Conservation (phyloP, 64 coral and sea anemone species). For the Anthopleura sola region DNA sequence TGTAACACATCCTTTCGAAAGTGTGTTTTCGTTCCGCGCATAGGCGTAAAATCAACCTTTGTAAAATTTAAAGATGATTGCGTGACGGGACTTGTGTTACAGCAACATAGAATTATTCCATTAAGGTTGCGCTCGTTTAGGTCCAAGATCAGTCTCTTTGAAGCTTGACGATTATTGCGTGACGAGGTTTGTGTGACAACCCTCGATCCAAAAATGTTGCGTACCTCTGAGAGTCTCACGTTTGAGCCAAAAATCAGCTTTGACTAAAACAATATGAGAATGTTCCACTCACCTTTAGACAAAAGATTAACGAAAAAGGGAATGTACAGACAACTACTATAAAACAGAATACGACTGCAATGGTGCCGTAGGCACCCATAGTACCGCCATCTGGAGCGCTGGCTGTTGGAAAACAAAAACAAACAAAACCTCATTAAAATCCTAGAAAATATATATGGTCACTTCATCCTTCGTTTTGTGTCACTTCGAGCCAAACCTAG, state of each 20-base stretch:
- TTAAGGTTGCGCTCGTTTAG: not conserved
- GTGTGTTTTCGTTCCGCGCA: no score
- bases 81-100: no score
- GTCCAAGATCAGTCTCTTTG: not conserved
- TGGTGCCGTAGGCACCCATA: constrained; percentile 74
- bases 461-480: no score
- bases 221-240: not conserved
- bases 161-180: not conserved
- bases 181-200: not conserved
- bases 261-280: not conserved
- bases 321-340: constrained; percentile 83
- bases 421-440: no score
- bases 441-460: no score
- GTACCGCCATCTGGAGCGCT: constrained; percentile 84
- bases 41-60: no score
- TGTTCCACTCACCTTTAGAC: constrained; percentile 78
- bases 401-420: constrained; percentile 29
- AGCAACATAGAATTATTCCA: no score
- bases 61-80: no score
- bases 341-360: constrained; percentile 70
- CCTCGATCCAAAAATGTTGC: not conserved
- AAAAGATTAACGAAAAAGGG: constrained; percentile 94
- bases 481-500: no score
- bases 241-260: no score
- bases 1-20: no score